Evolutionary conservation across 1,140 invertebrate species (phyloP).

Genomic region (Aphelinus certus): DNA sequence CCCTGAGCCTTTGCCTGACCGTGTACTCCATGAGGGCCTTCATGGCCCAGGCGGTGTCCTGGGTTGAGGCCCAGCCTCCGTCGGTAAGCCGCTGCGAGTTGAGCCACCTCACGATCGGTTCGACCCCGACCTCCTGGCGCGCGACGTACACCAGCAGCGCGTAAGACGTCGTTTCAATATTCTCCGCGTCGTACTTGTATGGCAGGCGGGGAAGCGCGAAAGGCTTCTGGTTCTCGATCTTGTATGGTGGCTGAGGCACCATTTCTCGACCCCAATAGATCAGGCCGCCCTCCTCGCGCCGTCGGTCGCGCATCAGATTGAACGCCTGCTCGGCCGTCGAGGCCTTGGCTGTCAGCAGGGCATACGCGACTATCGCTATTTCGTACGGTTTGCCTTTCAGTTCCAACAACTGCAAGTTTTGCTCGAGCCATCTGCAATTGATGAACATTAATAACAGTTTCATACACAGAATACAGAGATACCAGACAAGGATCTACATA

Average conservation of each 20-base stretch:
- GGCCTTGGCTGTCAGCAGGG: slow-evolving; percentile 81
- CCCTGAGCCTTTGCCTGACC: slow-evolving; percentile 81
- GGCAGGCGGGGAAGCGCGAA: slow-evolving; percentile 88
- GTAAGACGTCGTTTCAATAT: slow-evolving; percentile 93
- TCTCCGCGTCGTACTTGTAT: slow-evolving; percentile 88
- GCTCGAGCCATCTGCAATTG: slow-evolving; percentile 77
- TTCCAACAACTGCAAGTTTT: slow-evolving; percentile 80
- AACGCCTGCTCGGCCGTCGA: slow-evolving; percentile 84
- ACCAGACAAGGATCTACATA: background rate
- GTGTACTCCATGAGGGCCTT: slow-evolving; percentile 93
- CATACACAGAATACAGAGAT: too few relatives aligned
- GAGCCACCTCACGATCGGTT: slow-evolving; percentile 92
- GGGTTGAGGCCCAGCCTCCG: slow-evolving; percentile 94
- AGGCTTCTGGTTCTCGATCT: slow-evolving; percentile 90
- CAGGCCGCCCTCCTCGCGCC: slow-evolving; percentile 77
- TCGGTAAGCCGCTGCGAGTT: slow-evolving; percentile 91
- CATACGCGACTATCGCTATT: slow-evolving; percentile 87
- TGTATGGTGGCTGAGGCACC: slow-evolving; percentile 81
- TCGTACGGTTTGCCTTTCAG: slow-evolving; percentile 81
- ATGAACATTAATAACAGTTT: too few relatives aligned
- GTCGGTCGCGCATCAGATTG: slow-evolving; percentile 74
- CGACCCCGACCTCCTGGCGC: slow-evolving; percentile 80
- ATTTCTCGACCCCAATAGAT: slow-evolving; percentile 85
- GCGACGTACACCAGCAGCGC: slow-evolving; percentile 89
- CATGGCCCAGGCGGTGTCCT: slow-evolving; percentile 89